These are phyloP conservation scores for Anoplolepis gracilipes DNA, from an alignment of 1,140 invertebrate species.

Conservation along the genomic window DNA sequence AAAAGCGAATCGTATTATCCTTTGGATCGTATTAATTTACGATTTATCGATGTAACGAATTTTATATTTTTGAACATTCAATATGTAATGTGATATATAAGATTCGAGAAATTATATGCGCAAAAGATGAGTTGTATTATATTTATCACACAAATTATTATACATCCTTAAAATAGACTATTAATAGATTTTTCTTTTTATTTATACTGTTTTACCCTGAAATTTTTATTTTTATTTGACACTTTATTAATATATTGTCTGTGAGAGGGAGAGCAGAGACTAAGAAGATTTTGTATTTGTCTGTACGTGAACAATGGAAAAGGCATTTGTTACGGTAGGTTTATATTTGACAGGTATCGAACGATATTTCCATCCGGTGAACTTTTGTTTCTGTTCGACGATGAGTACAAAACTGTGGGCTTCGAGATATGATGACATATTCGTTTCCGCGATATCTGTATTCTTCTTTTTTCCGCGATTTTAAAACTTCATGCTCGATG, in stretches of 20 bases:
- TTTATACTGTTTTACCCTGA: neutral
- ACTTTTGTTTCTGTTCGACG: conserved; percentile 42
- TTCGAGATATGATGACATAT: conserved; percentile 43
- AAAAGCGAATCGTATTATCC: neutral
- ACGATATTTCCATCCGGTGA: conserved; percentile 39
- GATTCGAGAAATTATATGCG: neutral
- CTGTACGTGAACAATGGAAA: neutral
- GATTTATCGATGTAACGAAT: conserved; percentile 16
- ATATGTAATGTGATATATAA: neutral
- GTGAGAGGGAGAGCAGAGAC: neutral
- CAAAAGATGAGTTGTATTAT: neutral
- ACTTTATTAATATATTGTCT: neutral
- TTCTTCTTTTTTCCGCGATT: conserved; percentile 25
- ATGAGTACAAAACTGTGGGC: conserved; percentile 25
- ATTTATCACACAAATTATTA: conserved; percentile 1
- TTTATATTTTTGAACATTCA: conserved; percentile 35
- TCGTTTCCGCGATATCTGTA: conserved; percentile 25
- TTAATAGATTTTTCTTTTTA: neutral
- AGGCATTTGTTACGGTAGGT: conserved; percentile 37
- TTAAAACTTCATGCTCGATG: conserved; percentile 28
- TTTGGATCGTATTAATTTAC: conserved; percentile 35
- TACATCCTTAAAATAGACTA: neutral
- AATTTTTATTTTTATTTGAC: neutral
- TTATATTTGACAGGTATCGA: conserved; percentile 48
- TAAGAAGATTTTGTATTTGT: neutral